Evolutionary conservation across 2,113 vertebrate genomes (phyloP).

Genomic region (Coturnix japonica): DNA sequence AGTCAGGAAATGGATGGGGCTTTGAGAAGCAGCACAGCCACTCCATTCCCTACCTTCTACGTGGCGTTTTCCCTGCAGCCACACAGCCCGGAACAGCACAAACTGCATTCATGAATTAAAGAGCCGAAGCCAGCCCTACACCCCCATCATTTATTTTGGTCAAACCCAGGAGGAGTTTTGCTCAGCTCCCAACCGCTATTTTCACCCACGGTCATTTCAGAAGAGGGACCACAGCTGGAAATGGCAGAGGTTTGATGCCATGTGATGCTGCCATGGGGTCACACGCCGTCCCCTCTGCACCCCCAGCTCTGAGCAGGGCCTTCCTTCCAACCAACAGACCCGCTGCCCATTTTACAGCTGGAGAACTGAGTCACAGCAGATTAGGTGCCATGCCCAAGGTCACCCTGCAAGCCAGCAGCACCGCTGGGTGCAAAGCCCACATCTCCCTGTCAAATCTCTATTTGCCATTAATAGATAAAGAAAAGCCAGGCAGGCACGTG

Average conservation of each 20-base stretch:
- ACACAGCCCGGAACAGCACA: not conserved
- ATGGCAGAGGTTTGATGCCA: rapidly evolving
- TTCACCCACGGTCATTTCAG: not conserved
- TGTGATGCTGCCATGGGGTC: not conserved
- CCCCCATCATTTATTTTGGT: not conserved
- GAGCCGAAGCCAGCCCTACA: not conserved
- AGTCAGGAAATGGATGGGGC: not conserved
- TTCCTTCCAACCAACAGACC: slow-evolving; percentile 1
- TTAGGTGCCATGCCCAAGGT: slow-evolving; percentile 19
- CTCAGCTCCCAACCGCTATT: rapidly evolving
- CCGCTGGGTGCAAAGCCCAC: not conserved
- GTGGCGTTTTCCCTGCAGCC: not conserved
- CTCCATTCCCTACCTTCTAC: not conserved
- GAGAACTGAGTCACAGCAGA: not conserved
- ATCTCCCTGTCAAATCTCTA: not conserved
- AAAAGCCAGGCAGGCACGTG: not conserved
- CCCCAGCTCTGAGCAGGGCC: not conserved
- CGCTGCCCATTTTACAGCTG: not conserved
- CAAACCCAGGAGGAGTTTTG: not conserved
- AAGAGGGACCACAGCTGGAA: not conserved
- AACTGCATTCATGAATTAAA: not conserved
- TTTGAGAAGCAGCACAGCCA: not conserved
- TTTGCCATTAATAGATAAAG: not conserved
- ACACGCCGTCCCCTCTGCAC: not conserved
- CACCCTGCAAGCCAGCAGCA: not conserved